phyloP scores from a whole-genome alignment of 1,140 invertebrate species.

The Anastrepha ludens region DNA sequence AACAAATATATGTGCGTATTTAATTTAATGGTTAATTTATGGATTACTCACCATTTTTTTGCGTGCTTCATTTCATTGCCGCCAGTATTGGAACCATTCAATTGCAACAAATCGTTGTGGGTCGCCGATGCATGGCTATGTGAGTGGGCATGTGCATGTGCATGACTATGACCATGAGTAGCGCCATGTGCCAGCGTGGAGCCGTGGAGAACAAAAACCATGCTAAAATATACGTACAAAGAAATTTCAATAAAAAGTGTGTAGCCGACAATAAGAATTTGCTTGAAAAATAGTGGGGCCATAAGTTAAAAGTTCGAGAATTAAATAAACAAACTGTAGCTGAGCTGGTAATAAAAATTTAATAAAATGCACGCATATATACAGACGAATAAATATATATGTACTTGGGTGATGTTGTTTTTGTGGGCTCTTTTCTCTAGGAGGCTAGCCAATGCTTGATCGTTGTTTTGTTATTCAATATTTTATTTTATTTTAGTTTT shows the following conservation, averaged over 20 bases:
- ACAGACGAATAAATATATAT: not conserved
- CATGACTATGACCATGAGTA: slow-evolving; percentile 66
- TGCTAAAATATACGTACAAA: slow-evolving; percentile 75
- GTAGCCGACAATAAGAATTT: not conserved
- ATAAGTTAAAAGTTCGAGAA: not conserved
- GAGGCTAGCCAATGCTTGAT: too few species aligned
- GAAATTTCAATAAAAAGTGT: slow-evolving; percentile 56
- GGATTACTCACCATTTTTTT: slow-evolving; percentile 50
- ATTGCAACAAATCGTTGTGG: not conserved
- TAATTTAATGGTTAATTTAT: too few species aligned
- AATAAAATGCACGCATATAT: not conserved
- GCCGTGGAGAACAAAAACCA: slow-evolving; percentile 85
- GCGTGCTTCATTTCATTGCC: slow-evolving; percentile 43
- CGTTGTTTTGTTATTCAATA: too few species aligned
- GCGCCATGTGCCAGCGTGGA: slow-evolving; percentile 74
- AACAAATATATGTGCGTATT: too few species aligned
- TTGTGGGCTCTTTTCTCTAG: too few species aligned
- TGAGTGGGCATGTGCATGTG: slow-evolving; percentile 63
- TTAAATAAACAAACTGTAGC: not conserved
- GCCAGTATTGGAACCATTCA: slow-evolving; percentile 6
- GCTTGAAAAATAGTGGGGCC: not conserved
- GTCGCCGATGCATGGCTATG: slow-evolving; percentile 12
- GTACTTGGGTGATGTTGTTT: not conserved
- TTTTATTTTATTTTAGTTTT: too few species aligned
- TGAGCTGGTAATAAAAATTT: slow-evolving; percentile 11